These are phyloP conservation scores for Dermolepida albohirtum DNA, from an alignment of 2,888 invertebrate species.

Conservation along the genomic window DNA sequence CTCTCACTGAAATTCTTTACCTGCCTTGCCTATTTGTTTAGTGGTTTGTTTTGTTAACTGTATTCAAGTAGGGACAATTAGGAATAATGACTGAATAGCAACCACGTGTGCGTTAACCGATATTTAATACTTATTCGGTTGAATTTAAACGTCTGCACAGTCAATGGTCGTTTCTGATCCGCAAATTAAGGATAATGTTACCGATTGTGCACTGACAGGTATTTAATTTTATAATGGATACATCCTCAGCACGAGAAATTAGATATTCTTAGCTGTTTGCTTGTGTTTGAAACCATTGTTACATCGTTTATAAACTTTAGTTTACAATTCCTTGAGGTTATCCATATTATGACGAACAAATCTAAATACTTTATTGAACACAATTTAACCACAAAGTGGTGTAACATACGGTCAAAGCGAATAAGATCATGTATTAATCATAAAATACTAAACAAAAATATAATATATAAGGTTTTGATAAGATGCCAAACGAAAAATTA, in stretches of 20 bases:
- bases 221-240: constrained; percentile 42
- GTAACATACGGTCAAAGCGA: no score
- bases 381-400: no score
- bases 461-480: no score
- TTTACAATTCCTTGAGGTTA: no score
- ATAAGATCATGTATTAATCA: no score
- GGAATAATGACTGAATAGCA: constrained; percentile 49
- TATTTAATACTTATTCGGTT: constrained; percentile 50
- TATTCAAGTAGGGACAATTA: constrained; percentile 47
- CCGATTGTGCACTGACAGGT: constrained; percentile 42
- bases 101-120: constrained; percentile 50
- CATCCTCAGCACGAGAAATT: constrained; percentile 38
- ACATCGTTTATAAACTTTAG: no score
- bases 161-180: constrained; percentile 48
- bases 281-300: background rate
- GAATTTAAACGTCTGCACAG: constrained; percentile 48
- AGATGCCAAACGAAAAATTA: no score
- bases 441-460: no score
- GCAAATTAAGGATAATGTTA: constrained; percentile 52
- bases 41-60: constrained; percentile 52
- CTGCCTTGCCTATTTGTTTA: constrained; percentile 45
- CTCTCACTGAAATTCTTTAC: constrained; percentile 15
- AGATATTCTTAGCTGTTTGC: constrained; percentile 32
- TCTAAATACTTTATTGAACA: no score
- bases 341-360: no score